A percentile compares a stretch with the other conserved stretches of the same genome.
Conservation (phyloP, 2,888 invertebrate species). For the Idaea straminata region DNA sequence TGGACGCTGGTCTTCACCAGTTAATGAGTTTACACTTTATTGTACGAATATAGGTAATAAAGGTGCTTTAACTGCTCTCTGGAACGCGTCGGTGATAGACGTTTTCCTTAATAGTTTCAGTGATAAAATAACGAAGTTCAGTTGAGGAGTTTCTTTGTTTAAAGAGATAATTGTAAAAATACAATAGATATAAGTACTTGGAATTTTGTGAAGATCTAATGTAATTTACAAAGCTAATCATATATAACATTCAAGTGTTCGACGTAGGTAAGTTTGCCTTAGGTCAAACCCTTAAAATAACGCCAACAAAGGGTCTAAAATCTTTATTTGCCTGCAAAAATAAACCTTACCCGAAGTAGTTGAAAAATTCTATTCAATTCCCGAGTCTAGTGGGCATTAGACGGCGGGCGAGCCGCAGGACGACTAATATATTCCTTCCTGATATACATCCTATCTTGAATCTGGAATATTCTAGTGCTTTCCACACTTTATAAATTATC, state of each 20-base stretch:
- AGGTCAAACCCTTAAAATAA: not conserved
- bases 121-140: not conserved
- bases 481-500: not conserved
- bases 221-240: not conserved
- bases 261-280: not conserved
- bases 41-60: not conserved
- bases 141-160: not conserved
- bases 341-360: not conserved
- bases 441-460: not conserved
- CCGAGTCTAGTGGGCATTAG: not conserved
- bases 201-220: not conserved
- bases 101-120: not conserved
- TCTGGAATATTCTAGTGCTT: not conserved
- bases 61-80: not conserved
- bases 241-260: not conserved
- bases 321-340: not conserved
- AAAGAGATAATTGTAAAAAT: not conserved
- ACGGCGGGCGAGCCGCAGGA: not conserved
- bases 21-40: not conserved
- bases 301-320: not conserved
- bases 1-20: not conserved
- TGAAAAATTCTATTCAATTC: not conserved
- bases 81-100: constrained; percentile 1
- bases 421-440: not conserved
- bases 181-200: too few species aligned